Evolutionary conservation across 2,888 invertebrate species (phyloP).

Genomic region (Orthonevra nobilis): DNA sequence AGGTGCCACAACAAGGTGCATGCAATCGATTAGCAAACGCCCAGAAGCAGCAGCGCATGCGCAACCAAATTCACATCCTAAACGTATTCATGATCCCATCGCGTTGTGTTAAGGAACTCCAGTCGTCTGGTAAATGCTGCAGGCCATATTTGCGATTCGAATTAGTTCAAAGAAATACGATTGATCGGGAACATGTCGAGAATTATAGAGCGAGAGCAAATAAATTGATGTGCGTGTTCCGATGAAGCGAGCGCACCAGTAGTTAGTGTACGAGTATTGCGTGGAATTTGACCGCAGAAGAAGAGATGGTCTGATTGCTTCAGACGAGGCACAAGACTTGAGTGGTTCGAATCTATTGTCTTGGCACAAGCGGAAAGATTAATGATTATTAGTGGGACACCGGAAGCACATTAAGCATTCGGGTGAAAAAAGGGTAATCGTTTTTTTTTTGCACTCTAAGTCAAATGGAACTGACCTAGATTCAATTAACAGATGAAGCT

Average conservation of each 20-base stretch:
- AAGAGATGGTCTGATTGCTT: slow-evolving; percentile 58
- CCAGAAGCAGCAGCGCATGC: slow-evolving; percentile 48
- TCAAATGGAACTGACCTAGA: slow-evolving; percentile 42
- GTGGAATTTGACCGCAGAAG: slow-evolving; percentile 50
- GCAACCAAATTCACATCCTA: slow-evolving; percentile 38
- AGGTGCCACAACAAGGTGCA: slow-evolving; percentile 70
- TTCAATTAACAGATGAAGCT: slow-evolving; percentile 41
- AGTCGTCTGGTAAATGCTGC: slow-evolving; percentile 18
- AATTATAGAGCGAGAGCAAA: slow-evolving; percentile 51
- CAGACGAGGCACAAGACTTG: slow-evolving; percentile 19
- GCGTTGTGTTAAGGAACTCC: slow-evolving; percentile 35
- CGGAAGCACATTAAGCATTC: slow-evolving; percentile 32
- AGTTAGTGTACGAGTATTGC: slow-evolving; percentile 20
- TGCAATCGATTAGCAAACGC: slow-evolving; percentile 68
- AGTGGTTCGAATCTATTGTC: slow-evolving; percentile 30
- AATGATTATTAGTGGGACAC: slow-evolving; percentile 54
- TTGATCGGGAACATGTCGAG: slow-evolving; percentile 60
- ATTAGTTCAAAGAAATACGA: slow-evolving; percentile 69
- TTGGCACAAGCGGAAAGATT: slow-evolving; percentile 22
- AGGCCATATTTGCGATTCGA: slow-evolving; percentile 69
- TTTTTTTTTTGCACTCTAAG: slow-evolving; percentile 33
- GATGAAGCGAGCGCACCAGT: slow-evolving; percentile 8
- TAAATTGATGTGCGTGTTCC: slow-evolving; percentile 64
- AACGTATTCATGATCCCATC: slow-evolving; percentile 46
- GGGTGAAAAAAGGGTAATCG: slow-evolving; percentile 17